These are phyloP conservation scores for Scomberomorus guttatus DNA, from an alignment of 2,797 vertebrate species.

Conservation along the genomic window DNA sequence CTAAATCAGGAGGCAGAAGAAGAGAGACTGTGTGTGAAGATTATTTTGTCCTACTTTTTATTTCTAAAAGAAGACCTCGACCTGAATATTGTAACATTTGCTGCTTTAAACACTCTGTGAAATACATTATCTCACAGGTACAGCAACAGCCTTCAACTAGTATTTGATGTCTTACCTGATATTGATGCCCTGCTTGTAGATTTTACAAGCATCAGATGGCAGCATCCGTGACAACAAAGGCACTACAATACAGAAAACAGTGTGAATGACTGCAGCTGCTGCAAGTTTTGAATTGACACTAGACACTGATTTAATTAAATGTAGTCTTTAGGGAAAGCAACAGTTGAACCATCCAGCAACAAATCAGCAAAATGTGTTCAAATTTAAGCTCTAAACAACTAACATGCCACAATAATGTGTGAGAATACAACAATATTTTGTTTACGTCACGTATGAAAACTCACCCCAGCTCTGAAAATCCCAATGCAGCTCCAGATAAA, in stretches of 20 bases:
- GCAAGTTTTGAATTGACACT: background rate
- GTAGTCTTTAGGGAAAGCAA: background rate
- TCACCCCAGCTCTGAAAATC: slow-evolving; percentile 99
- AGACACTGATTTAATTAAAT: background rate
- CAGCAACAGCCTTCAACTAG: background rate
- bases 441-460: slow-evolving; percentile 56
- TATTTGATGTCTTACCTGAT: slow-evolving; percentile 89
- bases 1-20: slow-evolving; percentile 76
- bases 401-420: background rate
- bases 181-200: slow-evolving; percentile 98
- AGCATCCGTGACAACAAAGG: slow-evolving; percentile 97
- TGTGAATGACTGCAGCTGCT: slow-evolving; percentile 2
- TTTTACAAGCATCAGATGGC: slow-evolving; percentile 98
- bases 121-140: slow-evolving; percentile 2
- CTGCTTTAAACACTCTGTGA: slow-evolving; percentile 38
- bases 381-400: background rate
- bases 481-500: slow-evolving; percentile 98
- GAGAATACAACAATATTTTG: background rate
- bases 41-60: slow-evolving; percentile 57
- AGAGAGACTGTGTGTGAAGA: slow-evolving; percentile 27
- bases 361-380: background rate
- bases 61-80: slow-evolving; percentile 66
- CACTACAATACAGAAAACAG: slow-evolving; percentile 81
- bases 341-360: background rate
- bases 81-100: slow-evolving; percentile 61